phyloP scores from a whole-genome alignment of 2,113 vertebrate genomes.

The Mormoops blainvillei region DNA sequence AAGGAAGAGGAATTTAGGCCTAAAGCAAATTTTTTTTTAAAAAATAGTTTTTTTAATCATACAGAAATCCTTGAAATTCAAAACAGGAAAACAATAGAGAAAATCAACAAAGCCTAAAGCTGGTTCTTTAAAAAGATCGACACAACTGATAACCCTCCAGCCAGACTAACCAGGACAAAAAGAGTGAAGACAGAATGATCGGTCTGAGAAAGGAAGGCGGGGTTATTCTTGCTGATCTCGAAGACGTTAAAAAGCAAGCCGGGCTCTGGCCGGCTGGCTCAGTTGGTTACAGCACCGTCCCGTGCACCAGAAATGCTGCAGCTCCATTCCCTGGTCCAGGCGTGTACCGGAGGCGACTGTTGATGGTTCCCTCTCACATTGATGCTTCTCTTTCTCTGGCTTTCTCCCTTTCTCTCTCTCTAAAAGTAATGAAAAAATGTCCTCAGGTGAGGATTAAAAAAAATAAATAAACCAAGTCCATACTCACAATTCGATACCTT shows the following conservation, averaged over 20 bases:
- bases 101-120: background rate
- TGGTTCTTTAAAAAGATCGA: background rate
- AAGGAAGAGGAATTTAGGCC: background rate
- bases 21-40: background rate
- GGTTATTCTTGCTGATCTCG: fast-evolving
- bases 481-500: background rate
- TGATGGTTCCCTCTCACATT: too few species aligned
- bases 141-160: background rate
- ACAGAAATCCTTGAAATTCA: background rate
- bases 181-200: background rate
- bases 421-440: too few species aligned
- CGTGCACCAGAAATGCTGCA: too few species aligned
- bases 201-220: background rate
- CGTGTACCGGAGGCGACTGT: too few species aligned
- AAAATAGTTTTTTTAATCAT: background rate
- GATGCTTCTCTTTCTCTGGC: too few species aligned
- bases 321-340: too few species aligned
- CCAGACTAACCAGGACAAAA: background rate
- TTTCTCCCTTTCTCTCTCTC: too few species aligned
- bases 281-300: too few species aligned
- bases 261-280: too few species aligned
- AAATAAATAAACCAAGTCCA: too few species aligned
- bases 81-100: background rate
- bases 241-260: too few species aligned
- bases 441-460: too few species aligned